Conservation (phyloP, 2,888 invertebrate species). For the Timema cristinae region DNA sequence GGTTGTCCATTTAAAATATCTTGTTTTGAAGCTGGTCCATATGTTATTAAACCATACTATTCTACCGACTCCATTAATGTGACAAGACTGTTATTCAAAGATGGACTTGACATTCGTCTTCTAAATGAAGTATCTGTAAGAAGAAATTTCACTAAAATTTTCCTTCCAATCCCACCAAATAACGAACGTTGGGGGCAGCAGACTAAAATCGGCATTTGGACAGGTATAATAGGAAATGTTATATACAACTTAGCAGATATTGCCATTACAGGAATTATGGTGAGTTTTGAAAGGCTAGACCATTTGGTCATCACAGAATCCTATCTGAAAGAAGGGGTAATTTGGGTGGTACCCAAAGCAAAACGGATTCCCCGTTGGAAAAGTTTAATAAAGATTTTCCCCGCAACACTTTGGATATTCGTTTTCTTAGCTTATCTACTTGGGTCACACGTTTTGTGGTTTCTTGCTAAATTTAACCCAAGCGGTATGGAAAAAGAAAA, state of each 20-base stretch:
- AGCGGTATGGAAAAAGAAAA: background rate
- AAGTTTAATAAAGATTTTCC: background rate
- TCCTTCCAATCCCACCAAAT: background rate
- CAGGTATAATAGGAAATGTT: background rate
- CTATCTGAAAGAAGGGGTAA: background rate
- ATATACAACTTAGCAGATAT: background rate
- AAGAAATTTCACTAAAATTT: background rate
- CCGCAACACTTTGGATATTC: background rate
- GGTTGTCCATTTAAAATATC: background rate
- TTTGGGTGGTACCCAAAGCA: background rate
- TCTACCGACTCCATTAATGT: background rate
- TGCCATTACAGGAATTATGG: background rate
- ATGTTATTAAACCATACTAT: background rate
- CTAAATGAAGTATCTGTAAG: constrained; percentile 1
- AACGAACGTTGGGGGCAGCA: background rate
- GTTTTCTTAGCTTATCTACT: background rate
- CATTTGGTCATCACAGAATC: background rate
- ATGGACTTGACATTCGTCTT: background rate
- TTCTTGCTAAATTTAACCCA: background rate
- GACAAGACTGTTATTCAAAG: background rate
- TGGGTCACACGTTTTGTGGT: background rate
- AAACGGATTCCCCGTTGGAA: background rate
- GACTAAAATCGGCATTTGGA: background rate
- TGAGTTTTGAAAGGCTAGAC: background rate
- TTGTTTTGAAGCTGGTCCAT: background rate